Evolutionary conservation across 2,113 vertebrate genomes (phyloP).

Genomic region (Phylloscopus trochiloides): DNA sequence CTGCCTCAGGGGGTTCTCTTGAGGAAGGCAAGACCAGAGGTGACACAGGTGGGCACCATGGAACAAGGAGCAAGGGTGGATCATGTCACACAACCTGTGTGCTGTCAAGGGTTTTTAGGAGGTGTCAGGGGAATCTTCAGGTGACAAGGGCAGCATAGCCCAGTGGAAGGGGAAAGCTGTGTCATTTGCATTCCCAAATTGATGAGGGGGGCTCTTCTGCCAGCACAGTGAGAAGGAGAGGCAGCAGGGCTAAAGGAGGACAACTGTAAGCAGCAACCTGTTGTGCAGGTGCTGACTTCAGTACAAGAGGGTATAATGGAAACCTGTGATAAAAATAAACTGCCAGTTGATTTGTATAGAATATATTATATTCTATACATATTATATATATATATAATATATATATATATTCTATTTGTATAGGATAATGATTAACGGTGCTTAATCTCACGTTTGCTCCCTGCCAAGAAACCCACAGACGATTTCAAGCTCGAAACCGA

Average conservation of each 20-base stretch:
- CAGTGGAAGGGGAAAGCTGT: background rate
- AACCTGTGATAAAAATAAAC: background rate
- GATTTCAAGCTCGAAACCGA: background rate
- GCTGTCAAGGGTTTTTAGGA: background rate
- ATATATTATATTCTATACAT: background rate
- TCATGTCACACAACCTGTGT: accelerated
- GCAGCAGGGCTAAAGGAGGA: background rate
- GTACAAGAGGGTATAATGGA: too few species aligned
- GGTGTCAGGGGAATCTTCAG: background rate
- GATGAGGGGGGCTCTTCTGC: background rate
- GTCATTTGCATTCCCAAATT: background rate
- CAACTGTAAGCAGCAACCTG: background rate
- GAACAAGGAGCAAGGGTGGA: background rate
- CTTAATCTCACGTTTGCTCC: background rate
- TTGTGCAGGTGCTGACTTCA: background rate
- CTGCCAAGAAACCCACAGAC: background rate
- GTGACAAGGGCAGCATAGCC: background rate
- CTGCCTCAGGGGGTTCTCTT: background rate
- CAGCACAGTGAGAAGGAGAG: background rate
- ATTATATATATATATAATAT: too few species aligned
- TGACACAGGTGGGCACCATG: background rate
- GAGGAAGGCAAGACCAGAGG: background rate
- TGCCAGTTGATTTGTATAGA: background rate
- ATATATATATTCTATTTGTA: background rate
- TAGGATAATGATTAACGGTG: background rate